Conservation (phyloP, 2,888 invertebrate species). For the Acleris laterana region DNA sequence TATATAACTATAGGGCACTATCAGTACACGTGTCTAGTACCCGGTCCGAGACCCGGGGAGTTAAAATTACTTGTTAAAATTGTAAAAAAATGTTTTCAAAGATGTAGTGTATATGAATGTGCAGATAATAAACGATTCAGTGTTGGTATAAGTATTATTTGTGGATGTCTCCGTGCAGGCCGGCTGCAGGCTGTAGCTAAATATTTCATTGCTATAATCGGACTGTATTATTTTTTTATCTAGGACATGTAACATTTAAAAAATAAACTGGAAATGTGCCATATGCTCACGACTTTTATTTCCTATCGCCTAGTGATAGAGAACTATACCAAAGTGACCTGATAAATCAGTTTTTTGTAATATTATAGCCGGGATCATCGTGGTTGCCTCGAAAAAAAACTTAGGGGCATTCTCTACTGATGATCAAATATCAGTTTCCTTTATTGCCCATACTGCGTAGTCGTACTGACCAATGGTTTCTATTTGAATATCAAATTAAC, state of each 20-base stretch:
- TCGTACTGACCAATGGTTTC: no score
- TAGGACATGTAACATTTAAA: slow-evolving; percentile 81
- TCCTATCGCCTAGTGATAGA: background rate
- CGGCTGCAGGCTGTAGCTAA: slow-evolving; percentile 46
- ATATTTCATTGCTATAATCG: slow-evolving; percentile 72
- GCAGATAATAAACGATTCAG: slow-evolving; percentile 38
- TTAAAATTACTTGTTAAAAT: slow-evolving; percentile 75
- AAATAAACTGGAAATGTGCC: slow-evolving; percentile 84
- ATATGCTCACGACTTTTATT: slow-evolving; percentile 64
- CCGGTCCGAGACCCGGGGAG: slow-evolving; percentile 55
- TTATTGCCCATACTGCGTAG: no score
- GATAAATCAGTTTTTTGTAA: no score
- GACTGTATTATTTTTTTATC: slow-evolving; percentile 84
- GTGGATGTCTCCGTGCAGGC: slow-evolving; percentile 39
- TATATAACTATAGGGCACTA: slow-evolving; percentile 66
- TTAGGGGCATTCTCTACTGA: no score
- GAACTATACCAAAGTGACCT: no score
- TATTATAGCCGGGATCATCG: no score
- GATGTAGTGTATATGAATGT: slow-evolving; percentile 61
- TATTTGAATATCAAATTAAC: no score
- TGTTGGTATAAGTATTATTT: slow-evolving; percentile 54
- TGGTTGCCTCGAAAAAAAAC: no score
- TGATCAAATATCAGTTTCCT: no score
- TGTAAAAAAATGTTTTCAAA: slow-evolving; percentile 71
- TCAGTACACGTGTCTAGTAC: slow-evolving; percentile 60